phyloP scores from a whole-genome alignment of 1,140 invertebrate genomes.

The Lineus longissimus region DNA sequence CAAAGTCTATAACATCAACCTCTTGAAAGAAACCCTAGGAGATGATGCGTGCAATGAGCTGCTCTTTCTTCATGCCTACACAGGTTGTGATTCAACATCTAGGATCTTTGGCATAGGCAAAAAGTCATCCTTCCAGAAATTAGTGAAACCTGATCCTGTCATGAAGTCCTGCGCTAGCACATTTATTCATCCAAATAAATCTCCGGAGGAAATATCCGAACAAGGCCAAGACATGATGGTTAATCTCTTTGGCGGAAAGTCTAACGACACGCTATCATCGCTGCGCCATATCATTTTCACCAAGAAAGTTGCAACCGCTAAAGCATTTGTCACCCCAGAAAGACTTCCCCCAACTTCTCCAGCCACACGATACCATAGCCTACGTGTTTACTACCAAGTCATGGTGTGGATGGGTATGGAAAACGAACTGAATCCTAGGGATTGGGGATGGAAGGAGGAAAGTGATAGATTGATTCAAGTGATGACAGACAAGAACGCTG shows the following conservation, averaged over 20 bases:
- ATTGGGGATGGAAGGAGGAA: slow-evolving; percentile 22
- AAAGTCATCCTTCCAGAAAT: slow-evolving; percentile 1
- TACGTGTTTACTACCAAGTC: background rate
- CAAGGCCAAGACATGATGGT: background rate
- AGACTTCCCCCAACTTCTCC: background rate
- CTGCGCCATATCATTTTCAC: background rate
- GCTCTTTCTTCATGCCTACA: slow-evolving; percentile 14
- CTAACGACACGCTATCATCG: background rate
- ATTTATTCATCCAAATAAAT: background rate
- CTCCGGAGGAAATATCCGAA: background rate
- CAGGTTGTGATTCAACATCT: slow-evolving; percentile 22
- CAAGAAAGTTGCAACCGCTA: background rate
- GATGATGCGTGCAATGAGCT: slow-evolving; percentile 5
- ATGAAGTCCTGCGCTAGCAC: background rate
- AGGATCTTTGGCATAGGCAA: slow-evolving; percentile 19
- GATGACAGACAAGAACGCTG: slow-evolving; percentile 12
- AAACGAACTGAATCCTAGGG: background rate
- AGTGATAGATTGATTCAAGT: slow-evolving; percentile 13
- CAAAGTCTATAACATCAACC: too few relatives aligned
- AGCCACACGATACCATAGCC: background rate
- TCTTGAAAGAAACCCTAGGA: too few relatives aligned
- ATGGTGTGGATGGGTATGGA: background rate
- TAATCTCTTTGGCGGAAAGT: background rate
- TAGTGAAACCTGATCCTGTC: background rate
- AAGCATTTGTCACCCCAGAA: background rate